These are phyloP conservation scores for Digitonthophagus gazella DNA, from an alignment of 2,888 invertebrate species.

Conservation along the genomic window DNA sequence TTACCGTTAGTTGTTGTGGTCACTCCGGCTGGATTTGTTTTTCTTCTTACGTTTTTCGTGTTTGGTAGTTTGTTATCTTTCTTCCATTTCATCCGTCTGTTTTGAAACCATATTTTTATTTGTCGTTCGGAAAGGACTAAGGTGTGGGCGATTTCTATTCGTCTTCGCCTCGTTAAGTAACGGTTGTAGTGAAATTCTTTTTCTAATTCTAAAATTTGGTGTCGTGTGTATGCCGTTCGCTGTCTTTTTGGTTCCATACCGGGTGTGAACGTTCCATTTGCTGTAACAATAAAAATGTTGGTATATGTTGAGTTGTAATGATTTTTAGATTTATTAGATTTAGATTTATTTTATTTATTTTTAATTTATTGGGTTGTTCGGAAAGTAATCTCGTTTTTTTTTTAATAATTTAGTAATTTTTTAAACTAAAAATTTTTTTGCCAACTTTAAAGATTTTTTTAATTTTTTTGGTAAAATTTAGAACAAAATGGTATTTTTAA, in stretches of 20 bases:
- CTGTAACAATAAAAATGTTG: slow-evolving; percentile 66
- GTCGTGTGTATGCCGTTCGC: slow-evolving; percentile 95
- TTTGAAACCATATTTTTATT: slow-evolving; percentile 88
- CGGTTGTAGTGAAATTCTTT: slow-evolving; percentile 98
- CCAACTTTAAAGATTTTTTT: too few species aligned
- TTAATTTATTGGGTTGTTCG: too few species aligned
- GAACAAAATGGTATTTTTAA: too few species aligned
- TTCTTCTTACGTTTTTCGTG: slow-evolving; percentile 73
- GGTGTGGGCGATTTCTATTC: slow-evolving; percentile 97
- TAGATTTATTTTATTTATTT: too few species aligned
- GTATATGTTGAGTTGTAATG: too few species aligned
- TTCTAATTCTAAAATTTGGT: slow-evolving; percentile 95
- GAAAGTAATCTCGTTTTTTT: too few species aligned
- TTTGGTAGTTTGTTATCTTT: slow-evolving; percentile 87
- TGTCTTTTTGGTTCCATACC: slow-evolving; percentile 96
- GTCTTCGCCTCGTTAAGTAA: slow-evolving; percentile 89
- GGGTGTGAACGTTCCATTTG: slow-evolving; percentile 83
- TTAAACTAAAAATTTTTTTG: too few species aligned
- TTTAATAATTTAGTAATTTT: too few species aligned
- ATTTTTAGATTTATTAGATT: too few species aligned
- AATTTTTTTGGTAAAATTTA: too few species aligned
- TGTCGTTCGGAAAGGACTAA: slow-evolving; percentile 89
- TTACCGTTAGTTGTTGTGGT: slow-evolving; percentile 52
- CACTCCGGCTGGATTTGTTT: slow-evolving; percentile 72
- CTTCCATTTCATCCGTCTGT: slow-evolving; percentile 83